These are phyloP conservation scores for Holothuria glaberrima DNA, from an alignment of 35 echinoderm and acorn worm species.

Conservation along the genomic window DNA sequence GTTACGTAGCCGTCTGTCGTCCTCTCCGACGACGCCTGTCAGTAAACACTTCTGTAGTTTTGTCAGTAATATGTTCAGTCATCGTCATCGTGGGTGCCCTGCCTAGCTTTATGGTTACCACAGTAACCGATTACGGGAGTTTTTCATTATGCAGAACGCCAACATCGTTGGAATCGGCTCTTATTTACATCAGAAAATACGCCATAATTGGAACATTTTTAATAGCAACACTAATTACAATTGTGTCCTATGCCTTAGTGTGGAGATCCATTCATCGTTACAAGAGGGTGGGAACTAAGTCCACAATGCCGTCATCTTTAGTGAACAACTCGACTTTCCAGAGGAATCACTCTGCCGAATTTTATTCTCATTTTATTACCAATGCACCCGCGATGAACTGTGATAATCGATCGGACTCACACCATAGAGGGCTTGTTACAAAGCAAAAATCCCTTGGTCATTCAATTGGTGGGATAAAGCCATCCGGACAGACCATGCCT, in stretches of 20 bases:
- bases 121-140: background rate
- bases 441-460: no score
- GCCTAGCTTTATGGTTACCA: background rate
- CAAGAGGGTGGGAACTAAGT: background rate
- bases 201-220: background rate
- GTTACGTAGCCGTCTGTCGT: conserved; percentile 42
- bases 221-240: background rate
- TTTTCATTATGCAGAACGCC: background rate
- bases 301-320: background rate
- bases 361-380: conserved; percentile 20
- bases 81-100: background rate
- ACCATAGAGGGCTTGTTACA: no score
- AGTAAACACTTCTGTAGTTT: background rate
- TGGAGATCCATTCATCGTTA: conserved; percentile 11
- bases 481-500: no score
- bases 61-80: background rate
- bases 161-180: no score
- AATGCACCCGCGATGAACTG: background rate
- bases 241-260: background rate
- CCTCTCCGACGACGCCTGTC: conserved; percentile 4
- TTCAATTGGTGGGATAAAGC: no score
- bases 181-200: background rate
- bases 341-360: background rate
- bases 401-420: background rate
- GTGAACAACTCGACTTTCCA: background rate